Evolutionary conservation across 2,888 invertebrate genomes (phyloP).

Genomic region (Craniophora ligustri): DNA sequence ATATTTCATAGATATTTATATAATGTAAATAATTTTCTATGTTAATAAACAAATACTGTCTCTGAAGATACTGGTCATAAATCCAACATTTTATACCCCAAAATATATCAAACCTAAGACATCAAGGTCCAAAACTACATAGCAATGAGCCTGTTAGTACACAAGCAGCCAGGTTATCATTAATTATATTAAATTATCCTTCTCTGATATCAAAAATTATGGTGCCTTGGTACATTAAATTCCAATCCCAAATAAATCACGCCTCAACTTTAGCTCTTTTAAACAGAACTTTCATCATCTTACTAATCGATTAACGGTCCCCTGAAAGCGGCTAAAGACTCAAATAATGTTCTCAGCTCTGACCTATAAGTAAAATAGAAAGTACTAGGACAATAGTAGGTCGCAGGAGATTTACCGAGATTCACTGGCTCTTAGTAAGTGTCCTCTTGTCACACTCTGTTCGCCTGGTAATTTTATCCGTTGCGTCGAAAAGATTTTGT

Average conservation of each 20-base stretch:
- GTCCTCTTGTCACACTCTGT: constrained; percentile 42
- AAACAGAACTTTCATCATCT: constrained; percentile 20
- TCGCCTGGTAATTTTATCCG: constrained; percentile 43
- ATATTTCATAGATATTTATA: constrained; percentile 16
- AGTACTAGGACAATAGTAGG: constrained; percentile 48
- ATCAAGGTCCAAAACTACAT: too few species aligned
- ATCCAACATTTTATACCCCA: too few species aligned
- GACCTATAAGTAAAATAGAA: constrained; percentile 41
- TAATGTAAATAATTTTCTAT: neutral
- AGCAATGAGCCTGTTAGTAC: too few species aligned
- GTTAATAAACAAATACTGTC: too few species aligned
- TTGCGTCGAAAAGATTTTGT: constrained; percentile 30
- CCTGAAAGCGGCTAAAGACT: constrained; percentile 21
- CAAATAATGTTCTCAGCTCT: constrained; percentile 33
- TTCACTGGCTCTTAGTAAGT: constrained; percentile 46
- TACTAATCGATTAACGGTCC: constrained; percentile 36
- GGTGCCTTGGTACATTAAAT: too few species aligned
- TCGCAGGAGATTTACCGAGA: constrained; percentile 49
- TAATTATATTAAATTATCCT: too few species aligned
- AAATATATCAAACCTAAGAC: too few species aligned
- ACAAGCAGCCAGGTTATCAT: too few species aligned
- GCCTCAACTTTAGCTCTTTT: constrained; percentile 4
- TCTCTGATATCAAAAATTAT: too few species aligned
- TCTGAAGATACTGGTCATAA: too few species aligned
- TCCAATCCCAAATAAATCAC: constrained; percentile 19